Percentiles rank a stretch among this genome's conserved stretches.
phyloP scores from a whole-genome alignment of 1,140 invertebrate genomes.

The Lutraria rhynchaena region DNA sequence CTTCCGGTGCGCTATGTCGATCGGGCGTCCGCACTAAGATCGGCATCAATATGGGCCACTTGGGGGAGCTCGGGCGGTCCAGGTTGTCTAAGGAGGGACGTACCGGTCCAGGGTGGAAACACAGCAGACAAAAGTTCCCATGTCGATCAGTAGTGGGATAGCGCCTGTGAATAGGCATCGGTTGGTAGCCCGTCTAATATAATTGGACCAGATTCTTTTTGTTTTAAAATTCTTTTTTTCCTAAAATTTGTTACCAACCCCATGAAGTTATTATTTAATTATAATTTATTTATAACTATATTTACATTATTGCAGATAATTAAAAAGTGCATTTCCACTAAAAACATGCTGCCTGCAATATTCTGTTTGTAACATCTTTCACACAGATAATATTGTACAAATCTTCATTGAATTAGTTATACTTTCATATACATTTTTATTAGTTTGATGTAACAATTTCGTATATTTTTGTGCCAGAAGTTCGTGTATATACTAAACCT shows the following conservation, averaged over 20 bases:
- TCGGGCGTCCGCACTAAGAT: constrained; percentile 87
- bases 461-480: no score
- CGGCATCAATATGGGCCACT: constrained; percentile 93
- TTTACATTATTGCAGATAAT: not conserved
- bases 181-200: constrained; percentile 61
- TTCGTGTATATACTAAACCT: no score
- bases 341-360: no score
- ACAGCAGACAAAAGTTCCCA: constrained; percentile 98
- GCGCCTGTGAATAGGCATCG: constrained; percentile 94
- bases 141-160: constrained; percentile 98
- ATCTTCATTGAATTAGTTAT: no score
- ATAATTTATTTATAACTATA: not conserved
- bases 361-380: no score
- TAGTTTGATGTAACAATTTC: no score
- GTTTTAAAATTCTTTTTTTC: not conserved
- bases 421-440: no score
- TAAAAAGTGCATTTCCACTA: no score
- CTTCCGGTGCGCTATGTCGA: constrained; percentile 81
- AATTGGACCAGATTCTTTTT: constrained; percentile 58
- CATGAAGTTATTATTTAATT: constrained; percentile 12
- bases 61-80: constrained; percentile 80
- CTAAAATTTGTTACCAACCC: not conserved
- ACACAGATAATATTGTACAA: no score
- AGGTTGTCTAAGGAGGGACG: constrained; percentile 96
- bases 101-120: constrained; percentile 98